These are phyloP conservation scores for Eupsilia transversa DNA, from an alignment of 2,888 invertebrate species.

Conservation along the genomic window DNA sequence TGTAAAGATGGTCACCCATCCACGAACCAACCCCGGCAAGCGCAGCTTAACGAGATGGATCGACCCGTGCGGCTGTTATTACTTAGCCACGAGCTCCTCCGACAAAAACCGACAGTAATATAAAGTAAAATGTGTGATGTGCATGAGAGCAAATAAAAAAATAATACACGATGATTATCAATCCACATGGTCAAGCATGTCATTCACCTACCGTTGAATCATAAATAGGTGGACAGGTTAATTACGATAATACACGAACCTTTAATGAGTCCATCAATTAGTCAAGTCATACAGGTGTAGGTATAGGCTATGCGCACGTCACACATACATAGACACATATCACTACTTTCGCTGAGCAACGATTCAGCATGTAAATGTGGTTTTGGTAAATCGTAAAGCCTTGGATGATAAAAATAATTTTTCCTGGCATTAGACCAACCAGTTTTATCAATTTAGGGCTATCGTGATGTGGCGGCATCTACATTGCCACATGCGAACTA, in stretches of 20 bases:
- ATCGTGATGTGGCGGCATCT: too few species aligned
- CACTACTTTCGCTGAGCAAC: too few species aligned
- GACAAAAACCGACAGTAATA: too few species aligned
- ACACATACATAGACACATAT: not conserved
- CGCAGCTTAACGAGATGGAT: too few species aligned
- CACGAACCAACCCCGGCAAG: too few species aligned
- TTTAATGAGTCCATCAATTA: conserved; percentile 21
- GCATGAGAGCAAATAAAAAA: too few species aligned
- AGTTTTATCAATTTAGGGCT: not conserved
- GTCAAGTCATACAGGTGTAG: not conserved
- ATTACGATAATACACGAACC: conserved; percentile 1
- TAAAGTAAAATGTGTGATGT: too few species aligned
- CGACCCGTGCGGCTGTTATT: too few species aligned
- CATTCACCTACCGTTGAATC: conserved; percentile 14
- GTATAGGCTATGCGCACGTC: not conserved
- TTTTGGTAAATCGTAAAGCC: not conserved
- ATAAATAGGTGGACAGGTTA: conserved; percentile 1
- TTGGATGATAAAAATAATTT: not conserved
- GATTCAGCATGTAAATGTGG: too few species aligned
- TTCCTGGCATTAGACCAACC: not conserved
- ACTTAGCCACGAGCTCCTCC: too few species aligned
- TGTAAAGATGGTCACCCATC: too few species aligned
- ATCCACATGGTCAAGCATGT: conserved; percentile 2
- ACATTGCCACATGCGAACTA: too few species aligned
- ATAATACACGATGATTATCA: not conserved